Conservation (phyloP, 53 echinoderm and acorn worm genomes). For the Henricia sp. region DNA sequence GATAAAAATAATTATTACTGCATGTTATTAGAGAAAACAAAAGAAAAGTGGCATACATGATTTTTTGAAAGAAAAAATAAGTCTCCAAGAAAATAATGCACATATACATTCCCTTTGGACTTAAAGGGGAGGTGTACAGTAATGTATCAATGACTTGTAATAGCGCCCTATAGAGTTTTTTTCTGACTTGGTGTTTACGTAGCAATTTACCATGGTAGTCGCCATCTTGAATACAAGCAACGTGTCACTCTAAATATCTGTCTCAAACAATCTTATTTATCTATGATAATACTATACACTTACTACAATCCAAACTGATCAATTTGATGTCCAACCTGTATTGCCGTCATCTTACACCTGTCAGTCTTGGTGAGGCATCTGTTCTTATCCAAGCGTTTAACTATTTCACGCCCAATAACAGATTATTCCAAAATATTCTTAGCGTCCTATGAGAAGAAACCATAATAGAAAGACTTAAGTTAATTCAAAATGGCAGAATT, state of each 20-base stretch:
- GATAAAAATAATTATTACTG: no score
- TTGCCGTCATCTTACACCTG: not conserved
- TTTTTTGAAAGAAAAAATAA: no score
- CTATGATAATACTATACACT: not conserved
- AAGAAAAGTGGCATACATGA: no score
- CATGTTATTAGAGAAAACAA: no score
- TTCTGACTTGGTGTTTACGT: no score
- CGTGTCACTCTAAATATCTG: not conserved
- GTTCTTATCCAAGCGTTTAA: not conserved
- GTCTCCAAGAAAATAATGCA: no score
- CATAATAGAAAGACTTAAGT: not conserved
- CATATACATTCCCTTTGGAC: no score
- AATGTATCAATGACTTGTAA: no score
- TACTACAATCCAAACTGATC: not conserved
- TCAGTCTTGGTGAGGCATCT: not conserved
- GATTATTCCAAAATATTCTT: not conserved
- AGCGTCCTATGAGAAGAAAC: not conserved
- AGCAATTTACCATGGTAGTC: no score
- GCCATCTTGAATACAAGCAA: not conserved
- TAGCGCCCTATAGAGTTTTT: no score
- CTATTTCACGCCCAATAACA: not conserved
- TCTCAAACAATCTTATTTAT: not conserved
- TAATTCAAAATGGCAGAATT: not conserved
- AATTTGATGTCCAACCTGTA: constrained; percentile 8
- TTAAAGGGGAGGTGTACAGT: no score